Base-by-base conservation (phyloP, 1,140 invertebrate genomes). In the Scylla paramamosain region DNA sequence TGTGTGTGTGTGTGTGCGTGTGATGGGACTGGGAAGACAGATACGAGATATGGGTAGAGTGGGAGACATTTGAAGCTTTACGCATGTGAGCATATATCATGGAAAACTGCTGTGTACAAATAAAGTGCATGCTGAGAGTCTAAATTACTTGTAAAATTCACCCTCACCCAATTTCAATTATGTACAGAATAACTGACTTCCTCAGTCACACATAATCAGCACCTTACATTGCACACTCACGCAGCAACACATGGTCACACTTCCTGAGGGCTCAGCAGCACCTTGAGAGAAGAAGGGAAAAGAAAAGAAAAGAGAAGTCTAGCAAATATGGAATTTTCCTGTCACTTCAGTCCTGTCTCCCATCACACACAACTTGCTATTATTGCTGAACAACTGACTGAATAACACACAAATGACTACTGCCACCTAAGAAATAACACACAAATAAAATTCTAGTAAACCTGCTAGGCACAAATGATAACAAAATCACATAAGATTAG, bases 361-460 rank as follows among this genome's bases (percentile, higher is more conserved):
- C 67, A 77, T 77, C 20, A n/a, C 67, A 59, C 52, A 59, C 20
- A 59, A 59, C 20, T 77, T n/a, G 20, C 67, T 77, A 20, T 77
- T 77, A 77, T n/a, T 77, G 67, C 67, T 77, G 67, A 77, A 77
- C n/a, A 77, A 77, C 67, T 77, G 67, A 77, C 52, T 77, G 67
- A n/a, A 77, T 77, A 77, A 77, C 67, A 77, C n/a, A 77, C 67
- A n/a, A 77, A n/a, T 77, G n/a, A 77, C n/a, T n/a, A n/a, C n/a
- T 77, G 4, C 67, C 20, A n/a, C 67, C 52, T 12, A 59, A 59
- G 0, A n/a, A 77, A 20, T 77, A 77, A n/a, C 20, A 67, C 7
- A 39, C 20, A n/a, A 7, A 77, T 77, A n/a, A 77, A 25, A 77
- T 59, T 59, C 52, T 59, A 59, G 39, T 39, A 39, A 59, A 0